Evolutionary conservation across 2,113 vertebrate genomes (phyloP), one percentile per base, ranked within the genome.

Genomic region (Phrynosoma platyrhinos): DNA sequence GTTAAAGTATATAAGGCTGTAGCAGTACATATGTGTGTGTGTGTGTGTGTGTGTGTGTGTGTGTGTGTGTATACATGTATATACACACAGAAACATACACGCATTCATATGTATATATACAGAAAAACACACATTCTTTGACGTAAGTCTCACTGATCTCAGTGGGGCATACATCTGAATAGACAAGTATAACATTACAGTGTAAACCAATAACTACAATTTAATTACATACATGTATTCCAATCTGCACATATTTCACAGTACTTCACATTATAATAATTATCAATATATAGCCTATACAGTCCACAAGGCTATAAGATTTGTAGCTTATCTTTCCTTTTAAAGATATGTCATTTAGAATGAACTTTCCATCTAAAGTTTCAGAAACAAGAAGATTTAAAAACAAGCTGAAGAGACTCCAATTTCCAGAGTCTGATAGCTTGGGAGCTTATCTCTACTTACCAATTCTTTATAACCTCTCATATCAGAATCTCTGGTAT

Each of bases 371-470:
- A 82, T 25, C 21, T 13, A 66, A 82, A 64, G 10, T 40, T 82
- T 82, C 21, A 82, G 32, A 82, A 66, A 36, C 55, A 84, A 58
- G 30, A 55, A 72, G 82, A 84, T 74, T 82, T 55, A 30, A 42
- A 27, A 55, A 74, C 42, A 36, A 36, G 9, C 52, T 74, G 52
- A 75, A 58, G 82, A 20, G 36, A 74, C 23, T 58, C 83, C 36
- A 69, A 84, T 72, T 72, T 84, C 9, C 10, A 84, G 5, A 74
- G 55, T 30, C 66, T 55, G 30, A 84, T 25, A n/a, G 68, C 30
- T 84, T 84, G 68, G 47, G 2, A 74, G 69, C 30, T 74, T 74
- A 84, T 84, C 69, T 55, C n/a, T 58, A 21, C 23, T 84, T 84
- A n/a, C 30, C n/a, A 58, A 6, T 75, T 36, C 32, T 84, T n/a